Evolutionary conservation across 2,797 vertebrate species (phyloP).

Genomic region (Acipenser oxyrinchus): DNA sequence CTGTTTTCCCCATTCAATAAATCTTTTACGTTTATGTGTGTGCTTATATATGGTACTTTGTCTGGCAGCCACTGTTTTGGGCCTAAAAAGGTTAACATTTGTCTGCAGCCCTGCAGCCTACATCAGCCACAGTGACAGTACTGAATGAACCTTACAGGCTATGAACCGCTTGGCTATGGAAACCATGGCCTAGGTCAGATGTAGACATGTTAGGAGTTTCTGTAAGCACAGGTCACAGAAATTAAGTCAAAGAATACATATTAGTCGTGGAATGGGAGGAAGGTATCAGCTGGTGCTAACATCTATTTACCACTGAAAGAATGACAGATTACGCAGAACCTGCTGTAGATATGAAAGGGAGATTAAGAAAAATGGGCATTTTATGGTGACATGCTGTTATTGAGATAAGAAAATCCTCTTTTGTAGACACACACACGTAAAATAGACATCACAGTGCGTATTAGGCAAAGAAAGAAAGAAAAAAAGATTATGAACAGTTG

Average conservation of each 20-base stretch:
- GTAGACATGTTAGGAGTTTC: slow-evolving; percentile 78
- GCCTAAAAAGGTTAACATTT: slow-evolving; percentile 73
- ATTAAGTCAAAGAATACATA: slow-evolving; percentile 73
- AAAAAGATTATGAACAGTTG: slow-evolving; percentile 54
- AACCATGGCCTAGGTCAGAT: slow-evolving; percentile 68
- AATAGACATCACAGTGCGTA: slow-evolving; percentile 52
- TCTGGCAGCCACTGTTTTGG: slow-evolving; percentile 60
- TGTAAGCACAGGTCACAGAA: slow-evolving; percentile 74
- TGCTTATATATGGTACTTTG: slow-evolving; percentile 21
- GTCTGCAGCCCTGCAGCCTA: slow-evolving; percentile 71
- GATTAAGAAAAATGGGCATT: slow-evolving; percentile 43
- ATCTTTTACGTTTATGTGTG: slow-evolving; percentile 22
- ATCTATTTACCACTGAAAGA: slow-evolving; percentile 50
- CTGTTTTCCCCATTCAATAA: slow-evolving; percentile 35
- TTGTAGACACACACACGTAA: slow-evolving; percentile 61
- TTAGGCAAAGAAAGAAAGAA: slow-evolving; percentile 34
- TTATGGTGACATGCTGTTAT: slow-evolving; percentile 55
- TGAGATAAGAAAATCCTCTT: slow-evolving; percentile 40
- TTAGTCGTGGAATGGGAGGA: slow-evolving; percentile 65
- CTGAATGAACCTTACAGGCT: slow-evolving; percentile 63
- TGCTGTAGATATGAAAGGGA: slow-evolving; percentile 54
- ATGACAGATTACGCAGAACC: slow-evolving; percentile 50
- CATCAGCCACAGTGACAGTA: slow-evolving; percentile 86
- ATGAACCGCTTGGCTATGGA: slow-evolving; percentile 67
- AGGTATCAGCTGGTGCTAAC: slow-evolving; percentile 52